These are phyloP conservation scores for Periophthalmus modestus DNA, from an alignment of 2,113 vertebrate species.

Conservation along the genomic window DNA sequence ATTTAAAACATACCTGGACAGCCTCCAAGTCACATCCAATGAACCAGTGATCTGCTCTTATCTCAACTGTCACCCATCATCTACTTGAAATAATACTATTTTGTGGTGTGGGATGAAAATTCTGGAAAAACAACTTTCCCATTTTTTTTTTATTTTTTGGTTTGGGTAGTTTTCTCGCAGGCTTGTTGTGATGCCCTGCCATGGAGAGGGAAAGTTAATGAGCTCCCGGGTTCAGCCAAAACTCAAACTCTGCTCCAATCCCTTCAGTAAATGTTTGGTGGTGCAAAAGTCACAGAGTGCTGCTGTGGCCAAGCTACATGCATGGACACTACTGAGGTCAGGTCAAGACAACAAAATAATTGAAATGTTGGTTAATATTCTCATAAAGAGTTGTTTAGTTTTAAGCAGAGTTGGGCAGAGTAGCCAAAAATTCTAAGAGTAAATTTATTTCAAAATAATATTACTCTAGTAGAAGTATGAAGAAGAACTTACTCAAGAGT, in stretches of 20 bases:
- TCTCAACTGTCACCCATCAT: slow-evolving; percentile 33
- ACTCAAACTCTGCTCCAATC: slow-evolving; percentile 38
- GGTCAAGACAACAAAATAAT: neutral
- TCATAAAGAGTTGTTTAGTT: neutral
- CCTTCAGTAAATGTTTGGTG: slow-evolving; percentile 46
- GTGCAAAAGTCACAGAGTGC: slow-evolving; percentile 20
- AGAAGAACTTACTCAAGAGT: too few relatives aligned
- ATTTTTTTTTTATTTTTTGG: slow-evolving; percentile 19
- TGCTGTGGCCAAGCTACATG: slow-evolving; percentile 1
- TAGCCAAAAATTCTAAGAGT: too few relatives aligned
- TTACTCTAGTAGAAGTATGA: too few relatives aligned
- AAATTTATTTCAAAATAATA: too few relatives aligned
- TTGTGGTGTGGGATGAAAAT: slow-evolving; percentile 10
- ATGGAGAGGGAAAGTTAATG: slow-evolving; percentile 36
- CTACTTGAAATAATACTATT: slow-evolving; percentile 9
- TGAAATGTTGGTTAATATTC: too few relatives aligned
- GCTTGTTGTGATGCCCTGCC: slow-evolving; percentile 29
- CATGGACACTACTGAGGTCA: neutral
- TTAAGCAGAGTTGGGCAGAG: neutral
- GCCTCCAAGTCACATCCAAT: slow-evolving; percentile 2
- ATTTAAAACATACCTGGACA: slow-evolving; percentile 19
- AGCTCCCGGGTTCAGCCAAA: slow-evolving; percentile 31
- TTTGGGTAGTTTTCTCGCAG: slow-evolving; percentile 37
- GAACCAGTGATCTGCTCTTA: slow-evolving; percentile 25
- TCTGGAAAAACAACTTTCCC: slow-evolving; percentile 44